Percentiles rank a stretch among this genome's conserved stretches.
Evolutionary conservation across 1,140 invertebrate genomes (phyloP).

Genomic region (Zaprionus gabonicus): DNA sequence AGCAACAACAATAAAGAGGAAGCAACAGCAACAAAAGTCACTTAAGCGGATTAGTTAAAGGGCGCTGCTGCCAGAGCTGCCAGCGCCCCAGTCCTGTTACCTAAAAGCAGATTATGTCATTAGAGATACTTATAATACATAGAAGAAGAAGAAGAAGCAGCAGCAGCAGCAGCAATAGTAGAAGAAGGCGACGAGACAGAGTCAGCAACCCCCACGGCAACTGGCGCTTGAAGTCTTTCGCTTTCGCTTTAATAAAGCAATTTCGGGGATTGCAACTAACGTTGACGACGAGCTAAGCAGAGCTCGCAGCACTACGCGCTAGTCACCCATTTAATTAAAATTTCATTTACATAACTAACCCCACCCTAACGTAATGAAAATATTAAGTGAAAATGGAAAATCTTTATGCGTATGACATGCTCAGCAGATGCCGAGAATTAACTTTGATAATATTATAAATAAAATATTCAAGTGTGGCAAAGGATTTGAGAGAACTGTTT

Average conservation of each 20-base stretch:
- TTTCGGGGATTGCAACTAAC: constrained; percentile 32
- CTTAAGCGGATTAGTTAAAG: constrained; percentile 80
- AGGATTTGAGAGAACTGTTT: too few species aligned
- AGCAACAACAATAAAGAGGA: constrained; percentile 15
- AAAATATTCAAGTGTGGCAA: too few species aligned
- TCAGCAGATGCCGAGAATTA: neutral
- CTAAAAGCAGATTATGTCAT: constrained; percentile 82
- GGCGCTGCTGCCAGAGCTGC: constrained; percentile 49
- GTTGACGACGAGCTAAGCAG: constrained; percentile 12
- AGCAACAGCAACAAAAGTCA: constrained; percentile 66
- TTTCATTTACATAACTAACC: constrained; percentile 27
- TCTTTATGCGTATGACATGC: neutral
- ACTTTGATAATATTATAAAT: too few species aligned
- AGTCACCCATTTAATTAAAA: constrained; percentile 28
- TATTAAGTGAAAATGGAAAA: constrained; percentile 8
- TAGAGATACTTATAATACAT: constrained; percentile 60
- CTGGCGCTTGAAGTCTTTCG: constrained; percentile 30
- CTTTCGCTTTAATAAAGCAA: constrained; percentile 36
- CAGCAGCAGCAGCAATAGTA: neutral
- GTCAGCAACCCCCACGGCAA: constrained; percentile 14
- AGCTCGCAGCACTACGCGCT: neutral
- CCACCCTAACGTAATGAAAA: neutral
- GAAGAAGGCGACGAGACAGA: neutral
- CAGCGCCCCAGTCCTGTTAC: constrained; percentile 43
- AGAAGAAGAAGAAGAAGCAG: neutral